These are phyloP conservation scores for Chromoteleia sp. DNA, from an alignment of 2,888 invertebrate species.

Conservation along the genomic window DNA sequence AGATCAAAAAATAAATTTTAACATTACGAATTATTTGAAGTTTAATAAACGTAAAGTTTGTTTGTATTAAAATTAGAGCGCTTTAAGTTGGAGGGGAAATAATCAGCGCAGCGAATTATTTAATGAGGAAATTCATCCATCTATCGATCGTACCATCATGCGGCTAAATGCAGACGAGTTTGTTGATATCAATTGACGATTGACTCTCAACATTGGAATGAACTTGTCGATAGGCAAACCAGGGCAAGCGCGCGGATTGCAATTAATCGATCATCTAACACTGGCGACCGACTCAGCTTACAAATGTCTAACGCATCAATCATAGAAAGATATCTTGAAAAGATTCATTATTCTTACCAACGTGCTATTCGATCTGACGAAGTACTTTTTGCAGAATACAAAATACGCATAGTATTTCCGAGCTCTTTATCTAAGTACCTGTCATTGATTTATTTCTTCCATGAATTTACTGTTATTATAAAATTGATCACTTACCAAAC, in stretches of 20 bases:
- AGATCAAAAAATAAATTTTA: too few relatives aligned
- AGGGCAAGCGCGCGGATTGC: slow-evolving; percentile 14
- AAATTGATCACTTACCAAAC: neutral
- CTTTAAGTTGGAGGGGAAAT: neutral
- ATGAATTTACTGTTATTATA: too few relatives aligned
- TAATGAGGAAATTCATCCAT: slow-evolving; percentile 17
- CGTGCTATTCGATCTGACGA: slow-evolving; percentile 28
- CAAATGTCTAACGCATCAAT: slow-evolving; percentile 39
- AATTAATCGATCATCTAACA: slow-evolving; percentile 52
- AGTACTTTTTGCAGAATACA: slow-evolving; percentile 26
- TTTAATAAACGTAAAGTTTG: too few relatives aligned
- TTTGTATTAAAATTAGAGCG: too few relatives aligned
- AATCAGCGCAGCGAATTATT: neutral
- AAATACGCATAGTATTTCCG: slow-evolving; percentile 15
- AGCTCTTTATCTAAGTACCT: too few relatives aligned
- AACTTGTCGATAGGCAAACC: slow-evolving; percentile 36
- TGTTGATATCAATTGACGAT: slow-evolving; percentile 45
- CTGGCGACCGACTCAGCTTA: slow-evolving; percentile 10
- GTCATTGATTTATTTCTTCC: too few relatives aligned
- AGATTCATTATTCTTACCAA: slow-evolving; percentile 34
- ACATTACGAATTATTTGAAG: too few relatives aligned
- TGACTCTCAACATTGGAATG: slow-evolving; percentile 44
- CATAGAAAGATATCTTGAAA: slow-evolving; percentile 24
- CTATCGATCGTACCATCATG: slow-evolving; percentile 27
- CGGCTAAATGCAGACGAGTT: slow-evolving; percentile 27